Evolutionary conservation across 2,113 vertebrate genomes (phyloP).

Genomic region (Carassius auratus): DNA sequence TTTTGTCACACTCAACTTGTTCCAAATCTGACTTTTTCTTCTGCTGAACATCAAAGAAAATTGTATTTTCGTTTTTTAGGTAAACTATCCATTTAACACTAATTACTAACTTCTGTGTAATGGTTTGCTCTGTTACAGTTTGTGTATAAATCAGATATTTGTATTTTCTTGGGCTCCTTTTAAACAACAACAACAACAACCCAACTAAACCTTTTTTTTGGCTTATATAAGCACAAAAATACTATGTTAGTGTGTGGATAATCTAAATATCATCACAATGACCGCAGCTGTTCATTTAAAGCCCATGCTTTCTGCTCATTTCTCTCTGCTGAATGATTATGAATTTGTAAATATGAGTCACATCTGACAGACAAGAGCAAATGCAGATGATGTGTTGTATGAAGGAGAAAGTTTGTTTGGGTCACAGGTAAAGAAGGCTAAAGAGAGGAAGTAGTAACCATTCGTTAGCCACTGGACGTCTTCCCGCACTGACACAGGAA

Average conservation of each 20-base stretch:
- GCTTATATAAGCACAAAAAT: too few species aligned
- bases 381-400: neutral
- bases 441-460: constrained; percentile 7
- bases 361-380: neutral
- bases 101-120: neutral
- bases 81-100: neutral
- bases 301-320: neutral
- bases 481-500: constrained; percentile 24
- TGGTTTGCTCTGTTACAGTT: neutral
- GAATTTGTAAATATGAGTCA: constrained; percentile 39
- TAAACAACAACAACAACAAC: too few species aligned
- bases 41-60: too few species aligned
- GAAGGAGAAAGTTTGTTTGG: neutral
- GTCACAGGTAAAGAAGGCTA: constrained; percentile 18
- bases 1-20: too few species aligned
- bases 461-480: neutral
- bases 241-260: neutral
- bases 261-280: constrained; percentile 7
- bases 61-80: too few species aligned
- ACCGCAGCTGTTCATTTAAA: neutral
- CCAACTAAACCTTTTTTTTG: neutral
- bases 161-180: neutral
- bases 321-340: constrained; percentile 1
- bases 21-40: too few species aligned
- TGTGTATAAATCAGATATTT: neutral